These are phyloP conservation scores for Peromyscus polionotus DNA, from an alignment of 2,113 vertebrate genomes.

Conservation along the genomic window DNA sequence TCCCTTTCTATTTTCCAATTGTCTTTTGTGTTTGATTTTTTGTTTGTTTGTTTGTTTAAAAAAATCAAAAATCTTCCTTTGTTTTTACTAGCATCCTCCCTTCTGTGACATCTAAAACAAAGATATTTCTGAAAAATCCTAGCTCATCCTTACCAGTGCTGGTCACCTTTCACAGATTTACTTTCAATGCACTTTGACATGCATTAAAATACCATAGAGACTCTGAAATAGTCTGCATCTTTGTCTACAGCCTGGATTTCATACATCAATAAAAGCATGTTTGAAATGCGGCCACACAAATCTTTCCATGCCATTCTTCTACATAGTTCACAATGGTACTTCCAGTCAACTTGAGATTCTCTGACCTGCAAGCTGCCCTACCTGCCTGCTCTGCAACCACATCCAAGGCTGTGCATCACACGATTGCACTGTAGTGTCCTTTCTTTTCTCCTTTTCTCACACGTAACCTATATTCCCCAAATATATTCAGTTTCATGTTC, in stretches of 20 bases:
- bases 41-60: not conserved
- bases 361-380: not conserved
- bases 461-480: not conserved
- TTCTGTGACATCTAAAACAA: not conserved
- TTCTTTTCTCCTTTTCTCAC: not conserved
- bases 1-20: not conserved
- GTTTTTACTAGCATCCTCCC: not conserved
- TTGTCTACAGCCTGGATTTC: not conserved
- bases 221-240: not conserved
- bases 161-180: not conserved
- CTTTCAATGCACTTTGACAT: not conserved
- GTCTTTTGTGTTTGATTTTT: not conserved
- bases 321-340: not conserved
- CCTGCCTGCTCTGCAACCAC: not conserved
- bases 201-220: not conserved
- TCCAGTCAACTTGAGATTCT: not conserved
- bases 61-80: not conserved
- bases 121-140: not conserved
- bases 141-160: not conserved
- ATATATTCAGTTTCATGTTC: not conserved
- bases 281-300: not conserved
- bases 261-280: not conserved
- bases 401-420: not conserved
- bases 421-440: not conserved
- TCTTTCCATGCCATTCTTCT: not conserved